Percentiles rank a stretch among this genome's conserved stretches.
Evolutionary conservation across 1,140 invertebrate genomes (phyloP).

Genomic region (Heliothis subflexa): DNA sequence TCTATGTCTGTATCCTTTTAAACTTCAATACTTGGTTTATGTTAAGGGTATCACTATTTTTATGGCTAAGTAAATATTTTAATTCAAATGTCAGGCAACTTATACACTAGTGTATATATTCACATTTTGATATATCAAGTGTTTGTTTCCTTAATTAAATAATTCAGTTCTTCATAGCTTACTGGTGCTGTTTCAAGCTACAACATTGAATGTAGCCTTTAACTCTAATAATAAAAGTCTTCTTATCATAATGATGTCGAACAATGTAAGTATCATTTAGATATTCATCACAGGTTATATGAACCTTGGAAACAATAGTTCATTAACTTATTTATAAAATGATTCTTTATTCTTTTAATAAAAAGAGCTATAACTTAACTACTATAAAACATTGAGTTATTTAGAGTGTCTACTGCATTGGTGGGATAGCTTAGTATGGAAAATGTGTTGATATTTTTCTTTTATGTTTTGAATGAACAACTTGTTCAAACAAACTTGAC

Average conservation of each 20-base stretch:
- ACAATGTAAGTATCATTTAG: constrained; percentile 93
- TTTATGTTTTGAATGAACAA: neutral
- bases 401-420: no score
- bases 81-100: no score
- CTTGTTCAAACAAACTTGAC: neutral
- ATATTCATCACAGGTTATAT: neutral
- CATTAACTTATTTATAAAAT: no score
- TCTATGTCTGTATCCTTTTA: constrained; percentile 98
- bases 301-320: no score
- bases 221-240: constrained; percentile 99
- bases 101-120: no score
- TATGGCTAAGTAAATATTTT: no score
- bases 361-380: no score
- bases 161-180: constrained; percentile 94
- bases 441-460: no score
- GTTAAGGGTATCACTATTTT: no score
- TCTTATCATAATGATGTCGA: constrained; percentile 99
- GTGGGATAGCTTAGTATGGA: no score
- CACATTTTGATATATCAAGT: neutral
- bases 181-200: constrained; percentile 97
- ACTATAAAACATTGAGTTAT: no score
- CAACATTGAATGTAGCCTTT: constrained; percentile 99
- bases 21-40: constrained; percentile 16
- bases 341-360: no score
- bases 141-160: constrained; percentile 55